Evolutionary conservation across 1,140 invertebrate species (phyloP), one percentile per base, ranked within the genome.

Genomic region (Campodea augens): DNA sequence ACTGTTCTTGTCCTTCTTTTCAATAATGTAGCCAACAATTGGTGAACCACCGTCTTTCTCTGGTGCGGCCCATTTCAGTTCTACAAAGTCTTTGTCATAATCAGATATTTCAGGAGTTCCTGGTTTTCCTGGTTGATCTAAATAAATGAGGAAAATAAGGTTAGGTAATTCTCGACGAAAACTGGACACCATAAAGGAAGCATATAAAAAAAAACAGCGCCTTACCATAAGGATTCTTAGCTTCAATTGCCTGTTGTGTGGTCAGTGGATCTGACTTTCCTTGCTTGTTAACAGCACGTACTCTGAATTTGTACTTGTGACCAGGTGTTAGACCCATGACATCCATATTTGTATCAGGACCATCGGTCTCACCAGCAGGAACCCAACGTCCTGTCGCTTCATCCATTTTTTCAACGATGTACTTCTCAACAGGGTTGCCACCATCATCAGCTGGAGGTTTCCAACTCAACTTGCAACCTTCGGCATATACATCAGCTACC

Each of bases 141-240:
- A 7, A 54, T 54, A 39, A 20, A 46, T 21, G n/a, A n/a, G n/a
- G n/a, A 41, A 38, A 42, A 41, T 20, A 46, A 40, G 25, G 19
- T 57, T 49, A 20, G 24, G 1, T 22, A n/a, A n/a, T n/a, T n/a
- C n/a, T n/a, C n/a, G n/a, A n/a, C n/a, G n/a, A n/a, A n/a, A n/a
- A n/a, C n/a, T 38, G 25, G 5, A 24, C 2, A 12, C 45, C 40
- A 44, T 13, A 23, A 10, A 25, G 38, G 23, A 24, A 27, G 5
- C 36, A 21, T 36, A 19, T 24, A 23, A n/a, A 44, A 42, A 43
- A 42, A 45, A 10, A 45, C 7, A 18, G 44, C 44, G 65, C 67
- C 58, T 74, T 67, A 75, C 85, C 89, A 64, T 85, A 98, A 38
- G 93, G 93, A 83, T 98, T 96, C 62, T 97, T 98, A 37, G 95